These are phyloP conservation scores for Octopus sinensis DNA, from an alignment of 1,140 invertebrate genomes.

Conservation along the genomic window DNA sequence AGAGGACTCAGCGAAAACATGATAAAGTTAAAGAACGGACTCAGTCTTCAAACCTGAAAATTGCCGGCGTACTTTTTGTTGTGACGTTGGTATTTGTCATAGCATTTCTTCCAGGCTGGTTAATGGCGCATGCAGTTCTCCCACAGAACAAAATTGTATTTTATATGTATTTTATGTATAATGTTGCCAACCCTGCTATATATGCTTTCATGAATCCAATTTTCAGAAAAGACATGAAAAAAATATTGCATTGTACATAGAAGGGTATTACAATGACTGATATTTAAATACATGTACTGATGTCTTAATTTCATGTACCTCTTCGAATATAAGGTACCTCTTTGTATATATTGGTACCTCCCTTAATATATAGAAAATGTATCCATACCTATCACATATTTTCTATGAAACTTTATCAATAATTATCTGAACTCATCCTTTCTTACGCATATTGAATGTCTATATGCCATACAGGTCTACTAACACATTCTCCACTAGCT, in stretches of 20 bases:
- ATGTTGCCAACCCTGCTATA: slow-evolving; percentile 54
- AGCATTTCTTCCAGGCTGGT: slow-evolving; percentile 50
- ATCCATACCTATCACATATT: not conserved
- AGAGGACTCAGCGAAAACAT: slow-evolving; percentile 27
- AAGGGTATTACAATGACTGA: not conserved
- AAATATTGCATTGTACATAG: slow-evolving; percentile 35
- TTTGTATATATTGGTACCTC: not conserved
- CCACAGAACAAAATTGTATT: slow-evolving; percentile 43
- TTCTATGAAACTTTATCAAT: not conserved
- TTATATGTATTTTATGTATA: slow-evolving; percentile 53
- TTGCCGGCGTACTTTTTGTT: slow-evolving; percentile 50
- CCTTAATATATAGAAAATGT: not conserved
- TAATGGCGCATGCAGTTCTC: slow-evolving; percentile 46
- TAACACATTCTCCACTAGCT: no score
- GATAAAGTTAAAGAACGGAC: slow-evolving; percentile 24
- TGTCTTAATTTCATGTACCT: not conserved
- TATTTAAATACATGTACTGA: not conserved
- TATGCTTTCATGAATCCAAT: slow-evolving; percentile 54
- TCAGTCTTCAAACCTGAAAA: slow-evolving; percentile 50
- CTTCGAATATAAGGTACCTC: not conserved
- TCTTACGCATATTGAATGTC: no score
- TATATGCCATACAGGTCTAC: no score
- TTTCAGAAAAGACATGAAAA: slow-evolving; percentile 51
- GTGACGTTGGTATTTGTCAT: slow-evolving; percentile 53
- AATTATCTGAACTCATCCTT: not conserved